Evolutionary conservation across 2,888 invertebrate genomes (phyloP), one percentile per base, ranked within the genome.

Genomic region (Leucophenga maculata): DNA sequence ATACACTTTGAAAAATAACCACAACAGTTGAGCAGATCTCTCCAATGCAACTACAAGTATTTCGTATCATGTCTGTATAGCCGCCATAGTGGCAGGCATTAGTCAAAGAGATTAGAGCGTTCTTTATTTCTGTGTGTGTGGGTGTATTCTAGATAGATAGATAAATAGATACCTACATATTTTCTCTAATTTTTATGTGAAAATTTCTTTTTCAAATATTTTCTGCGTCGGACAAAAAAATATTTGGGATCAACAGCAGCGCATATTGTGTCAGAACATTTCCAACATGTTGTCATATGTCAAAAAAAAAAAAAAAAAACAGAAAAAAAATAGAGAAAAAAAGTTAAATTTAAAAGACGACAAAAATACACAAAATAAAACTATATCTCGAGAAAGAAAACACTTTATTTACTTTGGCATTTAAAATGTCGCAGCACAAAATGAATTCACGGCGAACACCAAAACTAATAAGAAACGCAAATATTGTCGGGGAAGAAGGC

Each of bases 321-420:
- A 32, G n/a, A 6, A 18, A 62, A 44, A 62, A 22, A 44, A 39
- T 9, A 11, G 44, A 46, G 6, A 20, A 46, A 6, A 20, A 46
- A 18, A 13, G 14, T 50, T 18, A 13, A 4, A 4, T 14, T 46
- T 14, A n/a, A 4, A 46, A 62, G 44, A 20, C 59, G 16, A n/a
- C 39, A 44, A 32, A 31, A 39, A 39, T 18, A 60, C 6, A 16
- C 2, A 14, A 46, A 4, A 46, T 18, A 18, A 50, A 50, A 50
- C 50, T 50, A 50, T 50, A 16, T 18, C 50, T 50, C 8, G n/a
- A 50, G 8, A 60, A 16, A 60, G 22, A 64, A 64, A 46, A 20
- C 55, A 71, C 72, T 57, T 64, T 80, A 75, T 81, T 81, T 84
- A 77, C 77, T 80, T 77, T 80, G 81, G 78, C 79, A 80, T 81